Evolutionary conservation across 2,797 vertebrate genomes (phyloP), one percentile per base, ranked within the genome.

Genomic region (Mormyrops boulengeri): DNA sequence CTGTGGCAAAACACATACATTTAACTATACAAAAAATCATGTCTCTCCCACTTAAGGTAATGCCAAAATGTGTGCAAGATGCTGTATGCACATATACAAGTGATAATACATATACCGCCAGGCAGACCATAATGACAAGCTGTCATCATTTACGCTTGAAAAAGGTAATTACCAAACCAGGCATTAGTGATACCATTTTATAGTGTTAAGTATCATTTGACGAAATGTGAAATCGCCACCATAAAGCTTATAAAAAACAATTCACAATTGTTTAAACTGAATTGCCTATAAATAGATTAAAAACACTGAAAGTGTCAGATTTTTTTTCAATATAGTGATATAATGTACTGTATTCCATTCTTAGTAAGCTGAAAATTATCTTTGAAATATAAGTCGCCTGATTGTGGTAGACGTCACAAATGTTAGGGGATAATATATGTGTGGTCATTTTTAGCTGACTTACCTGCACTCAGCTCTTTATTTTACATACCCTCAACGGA

Each of bases 391-490:
- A 77, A 77, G 69, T 19, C 69, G 41, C 34, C 34, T 38, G 69
- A 17, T 38, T 17, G 69, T 41, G 69, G 34, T 19, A 77, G 41
- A 77, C 69, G 38, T 73, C 34, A 77, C 69, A 77, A 77, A 77
- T 19, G 14, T 77, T 77, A 77, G 69, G 69, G 34, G 19, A 77
- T 77, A 19, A 77, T 41, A 77, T 77, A 77, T 77, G 14, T 17
- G 69, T 77, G 69, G 34, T 77, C 41, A 82, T 82, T 82, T 82
- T 82, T 82, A 82, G 77, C 41, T 47, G 77, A 47, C 41, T 82
- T 22, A 22, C 11, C 77, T 82, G 77, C 38, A 82, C 34, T 41
- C 69, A 41, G 34, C 41, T 82, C 41, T 82, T 82, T 47, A 82
- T 82, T 47, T 82, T 82, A 22, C 77, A 82, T 47, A 82, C 77